Base-by-base conservation (phyloP, 2,888 invertebrate genomes). In the Agrypnus murinus region DNA sequence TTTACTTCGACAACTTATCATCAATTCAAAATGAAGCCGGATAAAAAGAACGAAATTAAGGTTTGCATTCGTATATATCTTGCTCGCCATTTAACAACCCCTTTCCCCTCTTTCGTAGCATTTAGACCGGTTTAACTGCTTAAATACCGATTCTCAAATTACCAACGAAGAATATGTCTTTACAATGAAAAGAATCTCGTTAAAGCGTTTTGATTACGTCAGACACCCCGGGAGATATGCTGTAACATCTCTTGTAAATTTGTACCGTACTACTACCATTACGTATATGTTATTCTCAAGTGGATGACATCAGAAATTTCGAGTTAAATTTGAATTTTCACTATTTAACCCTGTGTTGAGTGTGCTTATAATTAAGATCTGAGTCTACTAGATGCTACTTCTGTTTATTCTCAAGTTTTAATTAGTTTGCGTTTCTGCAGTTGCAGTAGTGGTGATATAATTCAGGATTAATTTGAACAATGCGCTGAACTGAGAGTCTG, bases 121-220 rank as follows among this genome's bases (percentile, higher is more conserved):
- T 9, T 4, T 12, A 25, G 53, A 63, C 63, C 63, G 50, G 64
- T 64, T 43, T 38, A 40, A 43, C 53, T 36, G 38, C 31, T 40
- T 38, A 53, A 62, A 48, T 14, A 40, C 53, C n/a, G 40, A 65
- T 55, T 45, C 57, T 65, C 64, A 43, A 43, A 55, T 64, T 64
- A 64, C 64, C 40, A 9, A 3, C 55, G 50, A 34, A 19, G 36
- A 58, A n/a, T 31, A 40, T 58, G 40, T 19, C 25, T 40, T n/a
- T 15, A 40, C 25, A 58, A 58, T 40, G 36, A 38, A 38, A 57
- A 38, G 38, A 57, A 38, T 36, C 38, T 57, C 38, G 55, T 36
- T 36, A 15, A 53, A 9, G 55, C 55, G 55, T 34, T 55, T 36
- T 25, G 38, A 10, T 57, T 38, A 19, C 57, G 38, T 57, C 36